Conservation (phyloP, 92 coral and sea anemone genomes). For the Diadumene lineata region DNA sequence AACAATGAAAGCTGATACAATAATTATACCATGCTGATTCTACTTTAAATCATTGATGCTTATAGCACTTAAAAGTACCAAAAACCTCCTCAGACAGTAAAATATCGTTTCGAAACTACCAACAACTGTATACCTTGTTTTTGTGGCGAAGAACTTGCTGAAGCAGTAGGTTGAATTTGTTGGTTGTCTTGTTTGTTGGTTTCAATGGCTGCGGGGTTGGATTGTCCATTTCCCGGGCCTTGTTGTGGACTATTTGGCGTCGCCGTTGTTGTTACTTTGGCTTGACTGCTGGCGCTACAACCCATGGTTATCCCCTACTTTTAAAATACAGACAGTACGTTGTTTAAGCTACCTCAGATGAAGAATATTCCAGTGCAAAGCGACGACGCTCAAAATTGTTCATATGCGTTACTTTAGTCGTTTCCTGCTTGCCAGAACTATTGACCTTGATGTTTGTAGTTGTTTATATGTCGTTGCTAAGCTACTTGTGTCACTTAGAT, state of each 20-base stretch:
- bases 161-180: conserved; percentile 18
- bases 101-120: background rate
- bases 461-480: conserved; percentile 68
- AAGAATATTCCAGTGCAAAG: background rate
- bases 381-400: conserved; percentile 1
- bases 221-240: conserved; percentile 12
- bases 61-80: background rate
- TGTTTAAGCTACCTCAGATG: background rate
- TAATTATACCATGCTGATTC: background rate
- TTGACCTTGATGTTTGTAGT: conserved; percentile 54
- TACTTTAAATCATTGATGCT: background rate
- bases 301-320: conserved; percentile 50
- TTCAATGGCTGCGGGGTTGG: conserved; percentile 8
- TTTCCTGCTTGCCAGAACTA: conserved; percentile 19
- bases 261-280: conserved; percentile 35
- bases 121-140: conserved; percentile 29
- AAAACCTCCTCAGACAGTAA: background rate
- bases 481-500: conserved; percentile 54
- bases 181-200: conserved; percentile 34
- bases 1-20: conserved; percentile 29
- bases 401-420: conserved; percentile 15
- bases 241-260: conserved; percentile 23
- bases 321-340: background rate
- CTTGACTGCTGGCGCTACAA: conserved; percentile 71
- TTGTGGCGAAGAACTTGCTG: background rate